These are phyloP conservation scores for Ormyrus labotus DNA, from an alignment of 2,888 invertebrate species.

Conservation along the genomic window DNA sequence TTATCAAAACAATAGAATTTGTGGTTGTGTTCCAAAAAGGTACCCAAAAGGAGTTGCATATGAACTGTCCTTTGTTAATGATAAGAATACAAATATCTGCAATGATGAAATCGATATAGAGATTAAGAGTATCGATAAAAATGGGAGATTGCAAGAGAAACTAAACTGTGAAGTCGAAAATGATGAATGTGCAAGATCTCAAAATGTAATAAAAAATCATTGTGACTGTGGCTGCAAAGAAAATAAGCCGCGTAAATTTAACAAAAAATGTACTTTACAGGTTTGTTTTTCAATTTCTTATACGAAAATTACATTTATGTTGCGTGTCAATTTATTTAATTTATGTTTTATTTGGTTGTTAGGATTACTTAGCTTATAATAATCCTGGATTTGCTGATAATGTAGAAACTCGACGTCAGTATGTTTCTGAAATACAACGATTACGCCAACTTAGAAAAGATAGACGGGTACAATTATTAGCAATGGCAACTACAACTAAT, in stretches of 20 bases:
- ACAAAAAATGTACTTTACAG: conserved; percentile 38
- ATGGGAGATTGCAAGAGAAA: not conserved
- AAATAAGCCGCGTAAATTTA: not conserved
- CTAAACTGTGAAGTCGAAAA: no score
- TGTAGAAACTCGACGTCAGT: conserved; percentile 78
- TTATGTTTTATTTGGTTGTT: conserved; percentile 53
- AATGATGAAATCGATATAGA: conserved; percentile 69
- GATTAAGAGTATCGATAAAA: conserved; percentile 42
- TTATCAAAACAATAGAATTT: conserved; percentile 66
- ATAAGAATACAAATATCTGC: conserved; percentile 10
- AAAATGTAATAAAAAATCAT: not conserved
- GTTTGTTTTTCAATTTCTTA: conserved; percentile 6
- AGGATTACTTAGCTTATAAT: conserved; percentile 84
- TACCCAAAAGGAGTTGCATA: conserved; percentile 76
- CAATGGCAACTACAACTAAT: conserved; percentile 69
- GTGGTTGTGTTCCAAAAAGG: conserved; percentile 62
- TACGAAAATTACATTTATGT: no score
- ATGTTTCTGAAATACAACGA: conserved; percentile 76
- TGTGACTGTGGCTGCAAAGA: conserved; percentile 31
- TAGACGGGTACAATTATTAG: conserved; percentile 75
- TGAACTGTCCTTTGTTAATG: conserved; percentile 73
- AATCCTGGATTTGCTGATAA: conserved; percentile 83
- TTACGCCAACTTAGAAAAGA: conserved; percentile 75
- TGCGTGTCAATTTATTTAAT: not conserved
- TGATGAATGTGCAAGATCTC: not conserved